Percentiles rank a stretch among this genome's conserved stretches.
Evolutionary conservation across 2,888 invertebrate species (phyloP).

Genomic region (Acronicta aceris): DNA sequence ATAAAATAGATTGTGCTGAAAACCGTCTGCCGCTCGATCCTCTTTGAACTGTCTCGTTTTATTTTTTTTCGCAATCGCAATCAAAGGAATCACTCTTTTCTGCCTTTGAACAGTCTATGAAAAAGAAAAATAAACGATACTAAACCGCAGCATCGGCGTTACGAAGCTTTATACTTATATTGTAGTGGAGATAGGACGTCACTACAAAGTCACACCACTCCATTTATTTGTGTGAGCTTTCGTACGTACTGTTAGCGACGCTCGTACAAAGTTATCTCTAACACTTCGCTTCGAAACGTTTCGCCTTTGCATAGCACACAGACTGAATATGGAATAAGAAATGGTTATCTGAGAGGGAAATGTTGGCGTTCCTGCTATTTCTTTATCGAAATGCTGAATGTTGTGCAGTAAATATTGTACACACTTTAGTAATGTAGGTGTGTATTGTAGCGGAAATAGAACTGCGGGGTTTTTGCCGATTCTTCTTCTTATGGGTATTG

Average conservation of each 20-base stretch:
- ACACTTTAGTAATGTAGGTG: conserved; percentile 13
- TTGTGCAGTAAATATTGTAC: conserved; percentile 33
- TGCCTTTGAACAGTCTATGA: conserved; percentile 63
- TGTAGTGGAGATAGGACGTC: conserved; percentile 53
- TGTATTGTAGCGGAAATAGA: conserved; percentile 12
- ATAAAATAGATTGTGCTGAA: conserved; percentile 60
- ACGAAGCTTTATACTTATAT: conserved; percentile 51
- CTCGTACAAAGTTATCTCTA: conserved; percentile 71
- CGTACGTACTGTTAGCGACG: conserved; percentile 63
- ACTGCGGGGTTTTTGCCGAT: no score
- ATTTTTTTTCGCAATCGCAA: conserved; percentile 58
- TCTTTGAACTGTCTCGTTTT: conserved; percentile 52
- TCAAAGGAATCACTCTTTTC: conserved; percentile 60
- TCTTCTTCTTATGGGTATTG: no score
- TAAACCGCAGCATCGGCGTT: conserved; percentile 56
- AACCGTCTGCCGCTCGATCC: conserved; percentile 54
- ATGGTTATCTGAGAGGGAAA: conserved; percentile 54
- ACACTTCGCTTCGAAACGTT: conserved; percentile 60
- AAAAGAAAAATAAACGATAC: conserved; percentile 67
- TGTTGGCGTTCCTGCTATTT: conserved; percentile 46
- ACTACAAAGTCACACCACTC: conserved; percentile 63
- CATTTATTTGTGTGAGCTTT: conserved; percentile 68
- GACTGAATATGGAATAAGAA: conserved; percentile 61
- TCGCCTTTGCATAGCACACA: conserved; percentile 59
- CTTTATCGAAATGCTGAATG: conserved; percentile 51